These are phyloP conservation scores for Deilephila porcellus DNA, from an alignment of 2,888 invertebrate genomes.

Conservation along the genomic window DNA sequence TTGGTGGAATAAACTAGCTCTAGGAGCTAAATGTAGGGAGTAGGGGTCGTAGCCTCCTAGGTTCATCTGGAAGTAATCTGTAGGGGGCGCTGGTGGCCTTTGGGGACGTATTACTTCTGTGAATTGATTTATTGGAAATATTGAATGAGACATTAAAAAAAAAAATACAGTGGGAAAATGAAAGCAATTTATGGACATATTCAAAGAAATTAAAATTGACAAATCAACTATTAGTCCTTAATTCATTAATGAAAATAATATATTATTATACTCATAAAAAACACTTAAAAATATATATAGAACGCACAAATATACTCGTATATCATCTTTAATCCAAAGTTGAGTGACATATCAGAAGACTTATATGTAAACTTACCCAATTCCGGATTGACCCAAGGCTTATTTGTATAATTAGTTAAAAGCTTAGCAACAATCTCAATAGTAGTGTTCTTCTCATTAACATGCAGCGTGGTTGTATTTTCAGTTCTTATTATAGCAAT, in stretches of 20 bases:
- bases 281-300: too few relatives aligned
- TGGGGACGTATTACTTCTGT: constrained; percentile 94
- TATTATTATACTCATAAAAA: too few relatives aligned
- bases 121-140: constrained; percentile 42
- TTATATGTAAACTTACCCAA: constrained; percentile 81
- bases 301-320: too few relatives aligned
- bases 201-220: too few relatives aligned
- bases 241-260: too few relatives aligned
- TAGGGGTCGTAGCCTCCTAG: constrained; percentile 93
- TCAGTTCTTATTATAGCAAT: constrained; percentile 92
- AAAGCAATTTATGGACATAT: too few relatives aligned
- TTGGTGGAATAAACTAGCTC: constrained; percentile 74
- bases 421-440: constrained; percentile 88
- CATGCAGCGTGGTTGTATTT: constrained; percentile 90
- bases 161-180: too few relatives aligned
- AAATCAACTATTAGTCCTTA: too few relatives aligned
- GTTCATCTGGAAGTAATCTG: constrained; percentile 95
- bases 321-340: too few relatives aligned
- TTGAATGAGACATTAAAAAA: too few relatives aligned
- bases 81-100: constrained; percentile 94
- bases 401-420: constrained; percentile 91
- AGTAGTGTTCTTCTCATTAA: constrained; percentile 90
- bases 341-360: too few relatives aligned
- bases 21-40: constrained; percentile 84
- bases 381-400: constrained; percentile 94